These are phyloP conservation scores for Leucania comma DNA, from an alignment of 2,888 invertebrate species.

Conservation along the genomic window DNA sequence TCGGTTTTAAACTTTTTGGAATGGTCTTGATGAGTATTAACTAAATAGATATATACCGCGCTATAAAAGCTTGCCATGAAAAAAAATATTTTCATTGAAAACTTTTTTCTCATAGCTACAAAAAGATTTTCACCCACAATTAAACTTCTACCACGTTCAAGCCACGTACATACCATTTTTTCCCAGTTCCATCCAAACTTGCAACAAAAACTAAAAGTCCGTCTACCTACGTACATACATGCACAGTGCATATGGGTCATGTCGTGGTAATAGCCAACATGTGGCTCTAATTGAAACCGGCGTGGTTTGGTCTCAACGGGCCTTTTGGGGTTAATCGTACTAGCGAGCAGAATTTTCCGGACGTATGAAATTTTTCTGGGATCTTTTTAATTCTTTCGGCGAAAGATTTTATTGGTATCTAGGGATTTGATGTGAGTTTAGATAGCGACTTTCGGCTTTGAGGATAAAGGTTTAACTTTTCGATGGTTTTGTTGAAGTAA, in stretches of 20 bases:
- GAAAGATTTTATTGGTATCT: conserved; percentile 4
- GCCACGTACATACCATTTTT: conserved; percentile 3
- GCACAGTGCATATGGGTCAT: conserved; percentile 37
- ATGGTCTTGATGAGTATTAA: too few species aligned
- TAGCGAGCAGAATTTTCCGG: conserved; percentile 26
- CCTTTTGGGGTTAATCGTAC: conserved; percentile 49
- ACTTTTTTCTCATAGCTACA: too few species aligned
- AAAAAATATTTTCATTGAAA: too few species aligned
- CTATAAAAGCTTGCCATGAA: too few species aligned
- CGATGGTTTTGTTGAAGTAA: not conserved
- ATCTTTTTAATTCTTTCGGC: conserved; percentile 3
- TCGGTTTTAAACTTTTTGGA: too few species aligned
- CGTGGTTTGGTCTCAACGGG: conserved; percentile 38
- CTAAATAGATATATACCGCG: too few species aligned
- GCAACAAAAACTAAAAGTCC: conserved; percentile 14
- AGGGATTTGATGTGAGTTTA: not conserved
- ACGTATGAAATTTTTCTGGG: conserved; percentile 30
- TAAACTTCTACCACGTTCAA: not conserved
- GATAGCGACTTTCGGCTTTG: not conserved
- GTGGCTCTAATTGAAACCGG: conserved; percentile 62
- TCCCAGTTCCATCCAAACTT: not conserved
- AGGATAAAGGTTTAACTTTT: not conserved
- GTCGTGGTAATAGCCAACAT: conserved; percentile 54
- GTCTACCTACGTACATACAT: conserved; percentile 3
- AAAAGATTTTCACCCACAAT: not conserved